These are phyloP conservation scores for Ferdinandea cuprea DNA, from an alignment of 2,888 invertebrate genomes.

Conservation along the genomic window DNA sequence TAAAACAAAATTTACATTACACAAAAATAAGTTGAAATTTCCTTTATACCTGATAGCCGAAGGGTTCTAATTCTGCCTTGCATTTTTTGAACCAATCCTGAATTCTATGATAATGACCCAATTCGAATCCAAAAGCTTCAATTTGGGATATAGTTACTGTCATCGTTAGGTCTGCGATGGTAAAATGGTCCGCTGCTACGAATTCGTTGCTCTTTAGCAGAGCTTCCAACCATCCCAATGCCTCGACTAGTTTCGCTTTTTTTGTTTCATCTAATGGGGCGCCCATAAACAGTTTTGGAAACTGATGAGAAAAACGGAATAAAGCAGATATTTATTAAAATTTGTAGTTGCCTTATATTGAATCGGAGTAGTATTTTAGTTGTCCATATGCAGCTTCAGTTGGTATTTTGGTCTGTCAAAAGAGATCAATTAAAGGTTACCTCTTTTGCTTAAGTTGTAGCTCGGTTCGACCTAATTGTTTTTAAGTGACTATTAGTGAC, in stretches of 20 bases:
- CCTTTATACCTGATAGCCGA: constrained; percentile 85
- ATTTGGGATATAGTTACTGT: constrained; percentile 82
- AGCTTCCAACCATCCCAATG: constrained; percentile 84
- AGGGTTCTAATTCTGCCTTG: constrained; percentile 86
- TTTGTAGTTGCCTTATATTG: too few species aligned
- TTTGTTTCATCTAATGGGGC: constrained; percentile 83
- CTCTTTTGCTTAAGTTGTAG: too few species aligned
- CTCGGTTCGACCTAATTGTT: too few species aligned
- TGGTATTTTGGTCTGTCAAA: too few species aligned
- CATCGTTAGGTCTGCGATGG: constrained; percentile 82
- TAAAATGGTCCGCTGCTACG: constrained; percentile 85
- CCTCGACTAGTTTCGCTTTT: constrained; percentile 84
- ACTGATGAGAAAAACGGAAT: constrained; percentile 78
- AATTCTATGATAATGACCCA: constrained; percentile 84
- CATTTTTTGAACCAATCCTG: constrained; percentile 87
- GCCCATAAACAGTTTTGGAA: constrained; percentile 83
- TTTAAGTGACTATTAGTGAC: too few species aligned
- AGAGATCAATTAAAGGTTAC: too few species aligned
- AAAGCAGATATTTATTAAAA: too few species aligned
- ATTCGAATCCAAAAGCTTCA: constrained; percentile 84
- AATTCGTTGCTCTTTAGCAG: constrained; percentile 85
- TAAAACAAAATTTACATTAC: neutral
- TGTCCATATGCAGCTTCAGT: too few species aligned
- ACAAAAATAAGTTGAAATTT: neutral
- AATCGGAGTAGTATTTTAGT: too few species aligned